Evolutionary conservation across 2,113 vertebrate species (phyloP).

Genomic region (Orycteropus afer): DNA sequence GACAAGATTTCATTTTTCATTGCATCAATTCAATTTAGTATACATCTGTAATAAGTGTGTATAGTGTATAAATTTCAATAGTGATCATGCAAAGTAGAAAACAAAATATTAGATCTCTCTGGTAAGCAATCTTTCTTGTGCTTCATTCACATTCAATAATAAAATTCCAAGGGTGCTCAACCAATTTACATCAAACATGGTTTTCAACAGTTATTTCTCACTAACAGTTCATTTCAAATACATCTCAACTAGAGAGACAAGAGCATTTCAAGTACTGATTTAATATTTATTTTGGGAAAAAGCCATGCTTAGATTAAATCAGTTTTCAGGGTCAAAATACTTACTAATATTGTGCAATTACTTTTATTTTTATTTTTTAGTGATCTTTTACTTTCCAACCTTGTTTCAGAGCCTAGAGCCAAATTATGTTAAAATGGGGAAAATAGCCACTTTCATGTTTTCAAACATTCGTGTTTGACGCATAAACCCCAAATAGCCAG

Average conservation of each 20-base stretch:
- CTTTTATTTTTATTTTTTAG: background rate
- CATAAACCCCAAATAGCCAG: background rate
- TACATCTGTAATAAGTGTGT: background rate
- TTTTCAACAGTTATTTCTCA: background rate
- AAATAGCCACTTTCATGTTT: background rate
- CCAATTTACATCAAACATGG: background rate
- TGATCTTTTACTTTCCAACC: conserved; percentile 9
- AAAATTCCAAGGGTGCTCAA: background rate
- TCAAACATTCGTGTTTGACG: background rate
- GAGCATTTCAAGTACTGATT: background rate
- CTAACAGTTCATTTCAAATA: background rate
- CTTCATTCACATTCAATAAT: background rate
- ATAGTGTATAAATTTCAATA: background rate
- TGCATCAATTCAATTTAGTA: background rate
- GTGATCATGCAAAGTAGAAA: background rate
- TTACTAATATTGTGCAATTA: background rate
- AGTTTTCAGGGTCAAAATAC: conserved; percentile 7
- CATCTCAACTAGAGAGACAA: background rate
- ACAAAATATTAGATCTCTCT: background rate
- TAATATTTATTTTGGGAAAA: conserved; percentile 39
- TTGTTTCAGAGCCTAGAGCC: background rate
- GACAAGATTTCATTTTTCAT: background rate
- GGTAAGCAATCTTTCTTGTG: background rate
- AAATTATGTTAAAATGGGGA: background rate
- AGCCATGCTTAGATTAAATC: background rate